A percentile compares a stretch with the other conserved stretches of the same genome.
These are phyloP conservation scores for Achlya flavicornis DNA, from an alignment of 2,888 invertebrate genomes.

Conservation along the genomic window DNA sequence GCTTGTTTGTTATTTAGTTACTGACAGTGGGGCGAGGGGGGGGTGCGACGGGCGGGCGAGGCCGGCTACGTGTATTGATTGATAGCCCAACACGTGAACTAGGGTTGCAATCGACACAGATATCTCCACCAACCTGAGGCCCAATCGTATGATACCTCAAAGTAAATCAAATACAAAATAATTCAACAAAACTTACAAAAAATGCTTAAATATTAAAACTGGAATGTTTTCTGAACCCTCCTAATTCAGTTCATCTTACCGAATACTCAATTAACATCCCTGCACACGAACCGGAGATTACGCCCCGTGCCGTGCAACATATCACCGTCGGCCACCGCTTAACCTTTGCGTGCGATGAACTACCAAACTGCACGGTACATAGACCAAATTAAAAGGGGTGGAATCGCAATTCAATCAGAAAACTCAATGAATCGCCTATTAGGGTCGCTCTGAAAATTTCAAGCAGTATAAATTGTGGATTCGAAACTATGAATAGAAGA, in stretches of 20 bases:
- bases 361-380: conserved; percentile 39
- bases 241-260: conserved; percentile 60
- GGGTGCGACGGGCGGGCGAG: conserved; percentile 33
- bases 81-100: conserved; percentile 58
- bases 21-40: conserved; percentile 33
- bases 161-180: not conserved
- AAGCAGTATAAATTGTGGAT: conserved; percentile 28
- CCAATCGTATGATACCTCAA: not conserved
- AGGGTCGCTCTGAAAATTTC: conserved; percentile 51
- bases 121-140: conserved; percentile 15
- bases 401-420: conserved; percentile 61
- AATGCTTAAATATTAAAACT: conserved; percentile 20
- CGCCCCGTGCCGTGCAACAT: conserved; percentile 45
- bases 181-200: conserved; percentile 10
- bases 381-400: conserved; percentile 57
- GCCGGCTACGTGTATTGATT: conserved; percentile 60
- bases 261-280: conserved; percentile 69
- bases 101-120: conserved; percentile 43
- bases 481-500: conserved; percentile 38
- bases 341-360: conserved; percentile 52
- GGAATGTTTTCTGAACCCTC: conserved; percentile 41
- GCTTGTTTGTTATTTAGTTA: conserved; percentile 67
- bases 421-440: conserved; percentile 50
- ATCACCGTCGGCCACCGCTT: conserved; percentile 46
- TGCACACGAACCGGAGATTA: conserved; percentile 64